A percentile compares a stretch with the other conserved stretches of the same genome.
Conservation (phyloP, 1,140 invertebrate species). For the Cydia pomonella region DNA sequence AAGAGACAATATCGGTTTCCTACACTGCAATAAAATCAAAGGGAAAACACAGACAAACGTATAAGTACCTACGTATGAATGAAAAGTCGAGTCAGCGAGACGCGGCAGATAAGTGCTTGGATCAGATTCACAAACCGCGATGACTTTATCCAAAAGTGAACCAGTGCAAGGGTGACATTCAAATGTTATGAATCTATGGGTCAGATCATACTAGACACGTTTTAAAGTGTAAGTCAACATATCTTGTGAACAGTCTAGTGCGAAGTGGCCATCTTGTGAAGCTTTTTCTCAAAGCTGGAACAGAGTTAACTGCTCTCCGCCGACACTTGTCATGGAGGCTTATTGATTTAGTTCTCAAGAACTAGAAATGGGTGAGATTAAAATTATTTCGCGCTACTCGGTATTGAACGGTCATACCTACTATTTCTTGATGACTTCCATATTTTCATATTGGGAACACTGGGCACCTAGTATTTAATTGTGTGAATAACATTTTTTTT, state of each 20-base stretch:
- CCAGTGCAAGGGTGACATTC: neutral
- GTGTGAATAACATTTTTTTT: too few species aligned
- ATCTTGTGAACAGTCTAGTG: neutral
- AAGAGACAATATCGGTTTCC: neutral
- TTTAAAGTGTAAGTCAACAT: neutral
- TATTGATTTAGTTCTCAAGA: neutral
- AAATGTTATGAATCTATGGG: neutral
- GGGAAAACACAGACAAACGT: neutral
- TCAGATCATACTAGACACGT: neutral
- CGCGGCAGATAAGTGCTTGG: neutral
- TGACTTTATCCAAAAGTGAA: neutral
- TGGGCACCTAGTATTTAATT: too few species aligned
- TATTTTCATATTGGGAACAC: too few species aligned
- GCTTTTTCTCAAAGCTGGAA: constrained; percentile 9
- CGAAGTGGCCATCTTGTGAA: constrained; percentile 2
- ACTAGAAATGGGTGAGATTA: neutral
- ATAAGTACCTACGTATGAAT: neutral
- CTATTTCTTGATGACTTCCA: neutral
- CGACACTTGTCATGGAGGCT: constrained; percentile 8
- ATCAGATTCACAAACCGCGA: neutral
- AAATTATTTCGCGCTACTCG: neutral
- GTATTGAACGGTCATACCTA: neutral
- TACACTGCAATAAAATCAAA: neutral
- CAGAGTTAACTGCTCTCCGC: neutral
- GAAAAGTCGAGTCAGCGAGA: constrained; percentile 6